These are phyloP conservation scores for Neoscelio sp. DNA, from an alignment of 2,888 invertebrate genomes.

Conservation along the genomic window DNA sequence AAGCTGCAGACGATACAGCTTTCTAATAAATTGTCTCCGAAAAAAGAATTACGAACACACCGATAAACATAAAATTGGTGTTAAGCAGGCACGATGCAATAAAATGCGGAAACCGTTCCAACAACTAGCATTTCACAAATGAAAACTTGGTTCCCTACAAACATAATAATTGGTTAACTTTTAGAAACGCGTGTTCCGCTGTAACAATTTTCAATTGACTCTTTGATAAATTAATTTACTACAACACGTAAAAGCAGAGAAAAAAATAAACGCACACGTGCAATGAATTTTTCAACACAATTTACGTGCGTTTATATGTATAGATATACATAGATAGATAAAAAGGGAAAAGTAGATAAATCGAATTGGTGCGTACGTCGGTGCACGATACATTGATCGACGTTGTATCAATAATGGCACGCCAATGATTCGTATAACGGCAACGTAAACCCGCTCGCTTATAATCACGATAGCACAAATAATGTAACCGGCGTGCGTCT, in stretches of 20 bases:
- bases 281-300: neutral
- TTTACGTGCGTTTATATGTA: conserved; percentile 6
- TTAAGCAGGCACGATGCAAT: neutral
- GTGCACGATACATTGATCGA: conserved; percentile 29
- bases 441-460: conserved; percentile 44
- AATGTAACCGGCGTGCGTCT: conserved; percentile 27
- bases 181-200: no score
- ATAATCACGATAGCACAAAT: conserved; percentile 63
- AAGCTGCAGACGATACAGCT: no score
- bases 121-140: neutral
- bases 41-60: no score
- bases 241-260: neutral
- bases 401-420: conserved; percentile 13
- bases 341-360: conserved; percentile 20
- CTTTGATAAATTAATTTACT: neutral
- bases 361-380: neutral
- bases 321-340: conserved; percentile 13
- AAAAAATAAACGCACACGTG: no score
- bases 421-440: conserved; percentile 28
- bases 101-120: neutral
- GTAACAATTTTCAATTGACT: no score
- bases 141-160: no score
- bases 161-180: no score
- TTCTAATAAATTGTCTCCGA: neutral
- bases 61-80: no score